Evolutionary conservation across 2,888 invertebrate species (phyloP), one percentile per base, ranked within the genome.

Genomic region (Luffia ferchaultella): DNA sequence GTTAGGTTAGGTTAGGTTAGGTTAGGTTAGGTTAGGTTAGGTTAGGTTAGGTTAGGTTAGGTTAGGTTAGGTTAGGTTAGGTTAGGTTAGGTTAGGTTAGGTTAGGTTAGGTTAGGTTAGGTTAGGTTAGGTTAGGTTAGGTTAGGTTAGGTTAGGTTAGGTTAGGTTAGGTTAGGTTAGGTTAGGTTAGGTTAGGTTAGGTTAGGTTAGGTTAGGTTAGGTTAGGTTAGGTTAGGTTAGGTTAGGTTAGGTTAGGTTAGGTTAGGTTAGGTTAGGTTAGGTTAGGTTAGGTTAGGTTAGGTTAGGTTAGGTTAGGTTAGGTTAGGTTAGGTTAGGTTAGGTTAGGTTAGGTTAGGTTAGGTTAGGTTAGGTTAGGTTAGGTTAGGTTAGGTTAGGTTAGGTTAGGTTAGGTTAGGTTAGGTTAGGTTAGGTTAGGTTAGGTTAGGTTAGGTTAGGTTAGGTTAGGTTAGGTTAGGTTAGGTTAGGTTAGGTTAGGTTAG

Each of bases 161-260:
- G 51, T 52, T 54, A 54, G 53, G 52, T 56, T 55, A 53, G 53
- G 56, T 55, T 55, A 51, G 54, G 55, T 52, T 56, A 52, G 53
- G 55, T 49, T 55, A 50, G 57, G 56, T 56, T 55, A 53, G 54
- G 50, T 54, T 53, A 49, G 54, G 54, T 54, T 54, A 55, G 55
- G 57, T 57, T 57, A 57, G 55, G 57, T 57, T 57, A 56, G 55
- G 57, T 56, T 56, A 56, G 57, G 57, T 55, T 57, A 55, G 55
- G 57, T 55, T 54, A 52, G 54, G 54, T 56, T 54, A 53, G 54
- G 57, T 54, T 55, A 55, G 54, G 54, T 54, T 56, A 51, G 54
- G 54, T 52, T 55, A 45, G 49, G 54, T 52, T 53, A 54, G 55
- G 57, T 52, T 52, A 49, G 52, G 52, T 50, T 52, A 49, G 52